Base-by-base conservation (phyloP, 1,140 invertebrate species). In the Lerema accius region DNA sequence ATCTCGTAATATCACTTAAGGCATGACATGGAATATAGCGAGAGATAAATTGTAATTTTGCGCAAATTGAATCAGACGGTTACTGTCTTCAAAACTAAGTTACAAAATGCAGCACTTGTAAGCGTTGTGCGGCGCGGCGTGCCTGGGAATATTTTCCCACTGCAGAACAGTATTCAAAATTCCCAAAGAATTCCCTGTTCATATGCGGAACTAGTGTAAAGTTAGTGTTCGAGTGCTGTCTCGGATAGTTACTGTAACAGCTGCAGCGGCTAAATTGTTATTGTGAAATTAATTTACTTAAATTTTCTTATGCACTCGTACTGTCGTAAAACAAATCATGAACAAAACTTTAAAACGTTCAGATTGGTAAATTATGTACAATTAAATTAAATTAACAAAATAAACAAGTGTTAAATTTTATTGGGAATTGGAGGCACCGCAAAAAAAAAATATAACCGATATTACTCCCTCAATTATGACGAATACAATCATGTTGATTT, bases 61-160 rank as follows among this genome's bases (percentile, higher is more conserved):
- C 14, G 23, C 42, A 58, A 58, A 58, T 58, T 58, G 55, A 58
- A 58, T 46, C 55, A 28, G 16, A 46, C 55, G 17, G 55, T 58
- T 46, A 45, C 50, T 45, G 42, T 58, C 55, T 58, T 58, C 28
- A 45, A 16, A 58, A 32, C 42, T 35, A 58, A 58, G 55, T 58
- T 58, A 58, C 42, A 17, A 28, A 23, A 58, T 16, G 55, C 32
- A 46, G 42, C 42, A 46, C 55, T 46, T 32, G 42, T 32, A 49
- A 46, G 26, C 15, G 40, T 19, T 58, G 42, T 46, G 55, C 55
- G 42, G 55, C 17, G 45, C 15, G 28, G 23, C 55, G 55, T 58
- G 55, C 55, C 40, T 58, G 55, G 55, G 55, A 58, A 58, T 58
- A 58, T 28, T 58, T 58, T 35, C 42, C 55, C 55, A 46, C 26